Conservation (phyloP, 2,113 vertebrate species). For the human (Homo sapiens) region DNA sequence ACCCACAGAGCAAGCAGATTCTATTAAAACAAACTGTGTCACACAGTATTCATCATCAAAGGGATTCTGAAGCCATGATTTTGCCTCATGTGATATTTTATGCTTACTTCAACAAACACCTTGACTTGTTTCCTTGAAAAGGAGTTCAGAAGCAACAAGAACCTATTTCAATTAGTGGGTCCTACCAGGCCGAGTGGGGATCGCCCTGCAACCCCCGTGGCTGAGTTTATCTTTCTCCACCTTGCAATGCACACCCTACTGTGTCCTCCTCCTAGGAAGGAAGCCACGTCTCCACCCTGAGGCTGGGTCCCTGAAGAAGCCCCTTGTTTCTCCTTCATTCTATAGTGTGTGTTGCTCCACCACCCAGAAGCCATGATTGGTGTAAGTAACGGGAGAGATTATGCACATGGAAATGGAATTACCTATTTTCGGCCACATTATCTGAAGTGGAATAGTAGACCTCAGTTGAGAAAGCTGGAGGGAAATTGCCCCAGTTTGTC, state of each 20-base stretch:
- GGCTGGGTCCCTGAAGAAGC: neutral
- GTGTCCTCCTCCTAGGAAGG: neutral
- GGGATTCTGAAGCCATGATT: neutral
- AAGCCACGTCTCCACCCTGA: neutral
- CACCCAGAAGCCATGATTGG: neutral
- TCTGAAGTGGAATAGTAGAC: neutral
- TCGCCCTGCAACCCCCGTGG: fast-evolving
- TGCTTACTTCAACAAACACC: neutral
- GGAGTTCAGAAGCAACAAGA: neutral
- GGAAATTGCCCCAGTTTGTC: neutral
- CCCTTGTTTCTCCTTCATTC: neutral
- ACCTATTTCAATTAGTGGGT: neutral
- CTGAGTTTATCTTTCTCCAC: neutral
- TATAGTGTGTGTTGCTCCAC: neutral
- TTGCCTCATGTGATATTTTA: neutral
- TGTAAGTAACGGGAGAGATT: neutral
- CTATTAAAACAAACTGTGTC: neutral
- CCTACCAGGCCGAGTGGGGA: too few species aligned
- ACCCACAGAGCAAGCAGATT: neutral
- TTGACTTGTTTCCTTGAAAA: neutral
- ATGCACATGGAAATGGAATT: neutral
- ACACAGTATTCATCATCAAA: neutral
- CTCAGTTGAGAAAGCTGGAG: neutral
- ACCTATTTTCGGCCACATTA: neutral
- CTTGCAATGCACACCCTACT: neutral